Conservation (phyloP, 2,113 vertebrate species). For the Ptychochromis oligacanthus region DNA sequence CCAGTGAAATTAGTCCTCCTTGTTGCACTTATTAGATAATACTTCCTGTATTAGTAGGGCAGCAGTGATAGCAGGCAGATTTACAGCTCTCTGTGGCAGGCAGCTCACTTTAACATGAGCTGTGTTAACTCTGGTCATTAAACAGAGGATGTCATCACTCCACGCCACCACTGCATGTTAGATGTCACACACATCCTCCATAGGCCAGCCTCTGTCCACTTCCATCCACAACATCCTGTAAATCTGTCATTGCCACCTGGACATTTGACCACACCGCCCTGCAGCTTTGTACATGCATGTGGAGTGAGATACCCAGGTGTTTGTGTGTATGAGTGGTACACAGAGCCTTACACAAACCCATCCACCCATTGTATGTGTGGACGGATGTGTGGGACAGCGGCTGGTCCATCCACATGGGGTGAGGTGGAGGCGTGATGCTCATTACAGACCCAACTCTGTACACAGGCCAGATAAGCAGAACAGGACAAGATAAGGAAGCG, state of each 20-base stretch:
- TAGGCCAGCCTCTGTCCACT: constrained; percentile 90
- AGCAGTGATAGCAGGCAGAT: constrained; percentile 84
- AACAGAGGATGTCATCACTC: constrained; percentile 97
- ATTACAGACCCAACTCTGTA: constrained; percentile 73
- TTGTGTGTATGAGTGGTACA: constrained; percentile 18
- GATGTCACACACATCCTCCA: constrained; percentile 91
- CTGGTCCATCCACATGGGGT: constrained; percentile 78
- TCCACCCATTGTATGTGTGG: constrained; percentile 53
- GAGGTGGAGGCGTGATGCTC: constrained; percentile 72
- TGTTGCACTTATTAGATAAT: constrained; percentile 86
- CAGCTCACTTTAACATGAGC: constrained; percentile 81
- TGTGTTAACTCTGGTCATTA: constrained; percentile 88
- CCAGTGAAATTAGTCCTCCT: constrained; percentile 71
- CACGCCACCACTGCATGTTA: constrained; percentile 85
- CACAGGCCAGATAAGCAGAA: constrained; percentile 80
- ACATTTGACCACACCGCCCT: constrained; percentile 84
- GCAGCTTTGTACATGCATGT: constrained; percentile 49
- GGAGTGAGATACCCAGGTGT: constrained; percentile 50
- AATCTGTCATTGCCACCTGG: constrained; percentile 97
- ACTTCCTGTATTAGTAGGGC: constrained; percentile 84
- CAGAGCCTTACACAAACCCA: constrained; percentile 11
- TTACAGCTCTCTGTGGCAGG: constrained; percentile 82
- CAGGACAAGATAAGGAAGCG: constrained; percentile 81
- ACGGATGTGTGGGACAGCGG: constrained; percentile 84
- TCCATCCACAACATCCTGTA: constrained; percentile 96